phyloP scores from a whole-genome alignment of 2,113 vertebrate species.

The Hassar affinis region DNA sequence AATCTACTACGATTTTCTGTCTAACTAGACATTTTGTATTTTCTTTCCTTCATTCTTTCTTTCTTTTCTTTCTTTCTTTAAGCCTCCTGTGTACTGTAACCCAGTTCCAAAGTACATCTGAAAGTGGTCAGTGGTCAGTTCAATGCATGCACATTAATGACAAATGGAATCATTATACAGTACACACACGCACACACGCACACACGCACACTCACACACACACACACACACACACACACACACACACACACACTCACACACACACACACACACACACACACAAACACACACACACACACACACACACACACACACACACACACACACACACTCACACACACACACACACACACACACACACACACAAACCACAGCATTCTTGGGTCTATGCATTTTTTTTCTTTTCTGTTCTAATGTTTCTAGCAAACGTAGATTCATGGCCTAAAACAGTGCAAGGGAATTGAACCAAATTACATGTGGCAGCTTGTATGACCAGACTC shows the following conservation, averaged over 20 bases:
- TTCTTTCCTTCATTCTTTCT: neutral
- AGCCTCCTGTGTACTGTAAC: neutral
- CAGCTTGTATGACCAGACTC: conserved; percentile 21
- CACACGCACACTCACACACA: too few relatives aligned
- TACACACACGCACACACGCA: neutral
- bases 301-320: neutral
- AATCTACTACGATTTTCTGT: neutral
- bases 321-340: neutral
- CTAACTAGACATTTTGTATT: conserved; percentile 1
- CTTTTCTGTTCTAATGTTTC: conserved; percentile 30
- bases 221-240: conserved; percentile 2
- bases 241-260: too few relatives aligned
- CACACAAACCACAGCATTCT: conserved; percentile 36
- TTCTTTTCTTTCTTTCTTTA: neutral
- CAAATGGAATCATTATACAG: conserved; percentile 7
- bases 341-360: conserved; percentile 4
- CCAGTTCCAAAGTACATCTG: conserved; percentile 1
- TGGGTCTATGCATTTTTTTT: conserved; percentile 17
- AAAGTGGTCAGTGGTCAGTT: conserved; percentile 31
- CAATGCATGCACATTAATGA: conserved; percentile 26
- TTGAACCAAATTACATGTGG: conserved; percentile 32
- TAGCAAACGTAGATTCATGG: conserved; percentile 31
- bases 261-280: neutral
- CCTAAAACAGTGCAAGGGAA: neutral
- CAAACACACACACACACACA: neutral